Evolutionary conservation across 2,888 invertebrate genomes (phyloP), one percentile per base, ranked within the genome.

Genomic region (Scaptomyza cyrtandrae): DNA sequence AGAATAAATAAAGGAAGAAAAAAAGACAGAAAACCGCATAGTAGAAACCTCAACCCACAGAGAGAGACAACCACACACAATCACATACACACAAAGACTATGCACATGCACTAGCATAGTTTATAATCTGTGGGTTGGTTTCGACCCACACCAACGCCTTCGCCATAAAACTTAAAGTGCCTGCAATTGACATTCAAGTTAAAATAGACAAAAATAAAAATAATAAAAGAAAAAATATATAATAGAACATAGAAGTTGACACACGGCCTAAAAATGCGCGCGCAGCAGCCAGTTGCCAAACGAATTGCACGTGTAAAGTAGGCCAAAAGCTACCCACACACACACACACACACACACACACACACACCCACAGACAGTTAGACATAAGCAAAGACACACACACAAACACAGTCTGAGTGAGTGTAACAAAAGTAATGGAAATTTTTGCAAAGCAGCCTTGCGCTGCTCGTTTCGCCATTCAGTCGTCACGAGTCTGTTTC

Each of bases 131-230:
- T 33, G 19, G 16, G 56, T 50, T 41, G 4, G 24, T 59, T 49
- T 39, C 33, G 14, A 39, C 45, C 16, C 41, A 27, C 41, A 31
- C 35, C 52, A 31, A n/a, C 53, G 5, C 59, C 44, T n/a, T 43
- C 53, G 39, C 58, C 64, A 81, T 75, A 65, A 75, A 85, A 81
- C 88, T 84, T 85, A 74, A 79, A 86, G 86, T 82, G 87, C 77
- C 82, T 86, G 85, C 85, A 86, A 86, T 86, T 86, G 85, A 87
- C 85, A 85, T 85, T 85, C 71, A 66, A 72, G 81, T 65, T 24
- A 62, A 75, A 72, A 64, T 60, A 67, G 72, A 62, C 39, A 54
- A 49, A 48, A 50, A 54, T 43, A 0, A 6, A 50, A 6, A 48
- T 31, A 61, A n/a, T n/a, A 37, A 35, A 19, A 16, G 6, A 2